Base-by-base conservation (phyloP, 2,888 invertebrate species). In the Rotaria macrura region DNA sequence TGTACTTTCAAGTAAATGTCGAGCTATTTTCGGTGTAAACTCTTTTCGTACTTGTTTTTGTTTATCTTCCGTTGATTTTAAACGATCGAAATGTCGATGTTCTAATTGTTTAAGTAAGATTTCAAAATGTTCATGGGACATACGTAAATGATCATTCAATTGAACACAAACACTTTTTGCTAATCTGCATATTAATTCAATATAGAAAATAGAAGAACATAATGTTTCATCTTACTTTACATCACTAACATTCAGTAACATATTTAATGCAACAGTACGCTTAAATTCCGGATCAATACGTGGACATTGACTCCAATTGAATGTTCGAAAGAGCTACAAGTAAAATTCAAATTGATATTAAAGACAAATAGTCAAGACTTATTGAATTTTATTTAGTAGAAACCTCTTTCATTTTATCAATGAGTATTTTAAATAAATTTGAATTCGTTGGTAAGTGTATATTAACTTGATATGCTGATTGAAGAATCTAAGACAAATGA, bases 1-100 rank as follows among this genome's bases (percentile, higher is more conserved):
- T 0, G 94, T 94, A 87, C 94, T 94, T 89, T 95, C 95, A 47
- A 96, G 91, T 4, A 95, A 94, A 23, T 95, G 91, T 72, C 94
- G 93, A 1, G 96, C 95, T 87, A 95, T 93, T 85, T 93, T 92
- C 0, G 95, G 96, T 0, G 95, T 95, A 89, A 94, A 92, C 90
- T 93, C 93, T 90, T 95, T 95, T 86, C 91, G 87, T 17, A 91
- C 88, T 86, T 89, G 89, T 65, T 90, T 88, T 88, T 95, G 93
- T 88, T 94, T 93, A 87, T 95, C 95, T 89, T 95, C 95, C 0
- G 95, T 95, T 88, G 94, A 93, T 88, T 94, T 94, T 86, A 95
- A 90, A 84, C 94, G 92, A 12, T 93, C 93, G 0, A 93, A 93
- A 86, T 95, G 92, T 88, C 94, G 93, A 55, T 93, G 91, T 86